phyloP scores from a whole-genome alignment of 2,888 invertebrate species.

The Cryptocephalus moraei region DNA sequence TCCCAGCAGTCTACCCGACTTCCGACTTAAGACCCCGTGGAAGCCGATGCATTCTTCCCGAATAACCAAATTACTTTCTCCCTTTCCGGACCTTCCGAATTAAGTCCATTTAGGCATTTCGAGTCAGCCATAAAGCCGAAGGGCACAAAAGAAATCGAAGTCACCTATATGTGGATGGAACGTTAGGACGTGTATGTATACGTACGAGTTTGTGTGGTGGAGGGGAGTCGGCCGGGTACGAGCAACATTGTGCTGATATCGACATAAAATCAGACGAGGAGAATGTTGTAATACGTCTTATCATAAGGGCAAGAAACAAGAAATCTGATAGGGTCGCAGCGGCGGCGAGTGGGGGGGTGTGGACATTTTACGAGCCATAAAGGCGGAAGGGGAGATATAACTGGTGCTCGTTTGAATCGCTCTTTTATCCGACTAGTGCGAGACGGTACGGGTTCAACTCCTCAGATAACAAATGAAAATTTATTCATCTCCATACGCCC shows the following conservation, averaged over 20 bases:
- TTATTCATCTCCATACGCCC: no score
- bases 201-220: slow-evolving; percentile 7
- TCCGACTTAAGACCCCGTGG: no score
- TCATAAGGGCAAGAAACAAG: slow-evolving; percentile 29
- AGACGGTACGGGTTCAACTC: no score
- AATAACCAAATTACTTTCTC: slow-evolving; percentile 4
- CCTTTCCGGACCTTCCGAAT: slow-evolving; percentile 8
- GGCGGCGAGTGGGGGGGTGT: neutral
- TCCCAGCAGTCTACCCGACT: no score
- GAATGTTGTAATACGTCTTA: slow-evolving; percentile 25
- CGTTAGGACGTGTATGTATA: slow-evolving; percentile 1
- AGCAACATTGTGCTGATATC: slow-evolving; percentile 31
- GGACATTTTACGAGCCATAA: no score
- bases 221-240: slow-evolving; percentile 15
- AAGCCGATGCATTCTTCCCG: neutral
- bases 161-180: slow-evolving; percentile 3
- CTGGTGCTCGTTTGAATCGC: no score
- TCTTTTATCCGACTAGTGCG: no score
- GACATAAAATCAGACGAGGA: slow-evolving; percentile 31
- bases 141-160: slow-evolving; percentile 11
- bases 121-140: slow-evolving; percentile 15
- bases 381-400: no score
- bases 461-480: no score
- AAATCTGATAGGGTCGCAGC: slow-evolving; percentile 17
- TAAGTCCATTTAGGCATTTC: slow-evolving; percentile 16